These are phyloP conservation scores for Zophobas morio DNA, from an alignment of 1,140 invertebrate species.

Conservation along the genomic window DNA sequence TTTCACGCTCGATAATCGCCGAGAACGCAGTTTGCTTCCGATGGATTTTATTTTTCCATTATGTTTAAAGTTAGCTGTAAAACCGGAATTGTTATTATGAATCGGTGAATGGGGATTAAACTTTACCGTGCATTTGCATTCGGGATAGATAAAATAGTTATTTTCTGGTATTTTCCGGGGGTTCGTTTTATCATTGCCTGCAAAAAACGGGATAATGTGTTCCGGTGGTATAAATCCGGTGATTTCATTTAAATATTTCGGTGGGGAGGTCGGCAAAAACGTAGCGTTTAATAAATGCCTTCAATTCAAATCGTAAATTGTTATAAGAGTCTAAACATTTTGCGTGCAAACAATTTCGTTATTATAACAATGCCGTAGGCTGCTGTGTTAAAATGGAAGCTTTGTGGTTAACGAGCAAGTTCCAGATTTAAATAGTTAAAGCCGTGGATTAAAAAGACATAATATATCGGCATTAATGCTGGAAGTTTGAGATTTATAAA, in stretches of 20 bases:
- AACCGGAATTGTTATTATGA: conserved; percentile 23
- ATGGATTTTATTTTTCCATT: conserved; percentile 25
- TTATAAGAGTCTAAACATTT: too few species aligned
- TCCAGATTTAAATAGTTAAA: too few species aligned
- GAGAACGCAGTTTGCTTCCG: conserved; percentile 14
- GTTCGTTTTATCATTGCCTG: not conserved
- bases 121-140: conserved; percentile 12
- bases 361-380: too few species aligned
- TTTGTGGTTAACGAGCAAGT: too few species aligned
- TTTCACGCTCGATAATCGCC: not conserved
- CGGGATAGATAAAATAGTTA: conserved; percentile 24
- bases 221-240: not conserved
- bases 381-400: too few species aligned
- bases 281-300: too few species aligned
- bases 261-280: too few species aligned
- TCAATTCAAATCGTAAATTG: too few species aligned
- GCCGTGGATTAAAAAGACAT: too few species aligned
- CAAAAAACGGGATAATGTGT: not conserved
- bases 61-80: conserved; percentile 12
- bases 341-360: too few species aligned
- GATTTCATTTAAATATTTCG: conserved; percentile 4
- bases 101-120: conserved; percentile 25
- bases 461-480: too few species aligned
- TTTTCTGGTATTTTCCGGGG: not conserved
- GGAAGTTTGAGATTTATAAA: too few species aligned